Conservation (phyloP, 1,140 invertebrate species). For the Papilio glaucus region DNA sequence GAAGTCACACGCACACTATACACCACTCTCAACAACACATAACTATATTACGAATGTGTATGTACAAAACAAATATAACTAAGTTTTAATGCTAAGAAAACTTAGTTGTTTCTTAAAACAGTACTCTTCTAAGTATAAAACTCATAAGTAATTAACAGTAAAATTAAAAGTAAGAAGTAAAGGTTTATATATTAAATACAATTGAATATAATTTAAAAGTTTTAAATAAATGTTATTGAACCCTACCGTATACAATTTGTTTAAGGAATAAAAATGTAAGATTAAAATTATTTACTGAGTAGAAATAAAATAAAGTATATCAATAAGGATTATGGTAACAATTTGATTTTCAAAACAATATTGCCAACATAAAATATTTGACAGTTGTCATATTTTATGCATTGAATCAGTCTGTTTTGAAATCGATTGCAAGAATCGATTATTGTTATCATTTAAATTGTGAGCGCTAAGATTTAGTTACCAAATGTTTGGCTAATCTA, state of each 20-base stretch:
- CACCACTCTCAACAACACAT: background rate
- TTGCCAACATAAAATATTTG: slow-evolving; percentile 2
- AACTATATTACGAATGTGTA: background rate
- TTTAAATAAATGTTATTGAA: slow-evolving; percentile 8
- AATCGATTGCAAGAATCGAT: too few relatives aligned
- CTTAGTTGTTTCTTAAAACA: background rate
- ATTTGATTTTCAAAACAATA: background rate
- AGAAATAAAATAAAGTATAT: background rate
- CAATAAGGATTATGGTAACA: slow-evolving; percentile 6
- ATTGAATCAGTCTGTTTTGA: background rate
- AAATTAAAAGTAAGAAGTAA: too few relatives aligned
- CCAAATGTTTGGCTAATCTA: slow-evolving; percentile 33
- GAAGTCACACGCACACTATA: background rate
- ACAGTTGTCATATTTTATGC: background rate
- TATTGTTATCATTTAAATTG: too few relatives aligned
- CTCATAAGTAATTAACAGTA: too few relatives aligned
- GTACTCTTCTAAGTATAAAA: background rate
- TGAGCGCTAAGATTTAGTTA: background rate
- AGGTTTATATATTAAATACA: background rate
- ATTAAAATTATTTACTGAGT: background rate
- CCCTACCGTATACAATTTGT: slow-evolving; percentile 1
- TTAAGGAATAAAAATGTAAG: slow-evolving; percentile 2
- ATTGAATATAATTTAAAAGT: slow-evolving; percentile 5
- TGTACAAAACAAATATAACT: background rate
- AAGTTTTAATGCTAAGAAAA: background rate